Evolutionary conservation across 2,888 invertebrate genomes (phyloP).

Genomic region (Trichacis sp.): DNA sequence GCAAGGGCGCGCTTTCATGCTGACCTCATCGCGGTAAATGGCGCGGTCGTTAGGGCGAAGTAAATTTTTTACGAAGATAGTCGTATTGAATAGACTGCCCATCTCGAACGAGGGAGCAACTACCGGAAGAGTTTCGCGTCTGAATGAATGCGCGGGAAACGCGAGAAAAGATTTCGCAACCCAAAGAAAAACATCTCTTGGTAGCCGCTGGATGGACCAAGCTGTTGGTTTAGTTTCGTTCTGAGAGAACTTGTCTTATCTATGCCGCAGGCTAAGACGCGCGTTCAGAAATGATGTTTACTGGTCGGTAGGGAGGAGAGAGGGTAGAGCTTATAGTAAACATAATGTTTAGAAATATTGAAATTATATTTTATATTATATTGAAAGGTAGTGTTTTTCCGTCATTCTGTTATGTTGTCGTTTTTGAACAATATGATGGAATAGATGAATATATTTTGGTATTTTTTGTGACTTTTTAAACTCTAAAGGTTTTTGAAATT

Average conservation of each 20-base stretch:
- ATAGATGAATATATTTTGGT: too few relatives aligned
- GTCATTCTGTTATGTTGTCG: too few relatives aligned
- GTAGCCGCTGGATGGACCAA: slow-evolving; percentile 40
- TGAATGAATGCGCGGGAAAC: slow-evolving; percentile 31
- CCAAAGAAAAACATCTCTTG: slow-evolving; percentile 51
- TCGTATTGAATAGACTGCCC: slow-evolving; percentile 53
- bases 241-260: slow-evolving; percentile 35
- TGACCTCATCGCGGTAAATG: slow-evolving; percentile 52
- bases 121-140: slow-evolving; percentile 30
- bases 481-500: too few relatives aligned
- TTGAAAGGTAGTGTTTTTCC: too few relatives aligned
- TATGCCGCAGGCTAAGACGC: slow-evolving; percentile 11
- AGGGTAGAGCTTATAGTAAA: too few relatives aligned
- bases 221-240: slow-evolving; percentile 50
- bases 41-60: slow-evolving; percentile 54
- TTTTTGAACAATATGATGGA: too few relatives aligned
- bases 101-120: slow-evolving; percentile 29
- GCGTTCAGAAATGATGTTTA: slow-evolving; percentile 1
- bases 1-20: slow-evolving; percentile 29
- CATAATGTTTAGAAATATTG: too few relatives aligned
- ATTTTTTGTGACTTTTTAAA: too few relatives aligned
- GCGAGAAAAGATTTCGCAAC: slow-evolving; percentile 31
- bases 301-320: slow-evolving; percentile 18
- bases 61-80: slow-evolving; percentile 59
- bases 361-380: too few relatives aligned